Percentiles rank a stretch among this genome's conserved stretches.
phyloP scores from a whole-genome alignment of 2,888 invertebrate species.

The Toxonevra muliebris region DNA sequence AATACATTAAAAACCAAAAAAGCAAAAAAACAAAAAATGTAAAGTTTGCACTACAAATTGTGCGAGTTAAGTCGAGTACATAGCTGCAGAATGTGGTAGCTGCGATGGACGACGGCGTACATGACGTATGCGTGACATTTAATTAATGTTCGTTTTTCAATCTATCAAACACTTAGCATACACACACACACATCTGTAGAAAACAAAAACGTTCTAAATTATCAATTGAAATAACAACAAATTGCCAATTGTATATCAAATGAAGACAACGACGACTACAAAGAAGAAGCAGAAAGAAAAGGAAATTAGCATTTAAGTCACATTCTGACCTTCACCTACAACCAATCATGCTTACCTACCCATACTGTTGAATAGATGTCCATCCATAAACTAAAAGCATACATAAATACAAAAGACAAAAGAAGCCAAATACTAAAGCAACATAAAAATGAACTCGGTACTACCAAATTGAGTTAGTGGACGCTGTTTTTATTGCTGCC shows the following conservation, averaged over 20 bases:
- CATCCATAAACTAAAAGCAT: background rate
- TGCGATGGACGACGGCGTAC: background rate
- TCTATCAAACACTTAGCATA: constrained; percentile 5
- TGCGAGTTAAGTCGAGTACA: constrained; percentile 2
- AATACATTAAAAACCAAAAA: constrained; percentile 13
- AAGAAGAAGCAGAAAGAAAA: constrained; percentile 6
- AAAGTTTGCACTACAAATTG: background rate
- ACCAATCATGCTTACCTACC: constrained; percentile 24
- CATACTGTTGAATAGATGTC: background rate
- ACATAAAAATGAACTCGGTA: background rate
- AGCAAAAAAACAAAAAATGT: background rate
- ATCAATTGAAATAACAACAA: constrained; percentile 7
- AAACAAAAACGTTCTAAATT: constrained; percentile 11
- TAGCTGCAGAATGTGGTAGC: background rate
- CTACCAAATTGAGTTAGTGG: background rate
- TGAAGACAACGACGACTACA: constrained; percentile 19
- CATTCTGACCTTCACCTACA: constrained; percentile 46
- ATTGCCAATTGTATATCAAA: constrained; percentile 5
- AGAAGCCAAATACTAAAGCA: background rate
- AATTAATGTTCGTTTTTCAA: constrained; percentile 17
- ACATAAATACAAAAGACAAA: background rate
- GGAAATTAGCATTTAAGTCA: constrained; percentile 45
- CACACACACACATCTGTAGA: background rate
- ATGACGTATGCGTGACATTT: constrained; percentile 26
- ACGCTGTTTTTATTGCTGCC: constrained; percentile 17